These are phyloP conservation scores for Thecophora atra DNA, from an alignment of 2,888 invertebrate species.

Conservation along the genomic window DNA sequence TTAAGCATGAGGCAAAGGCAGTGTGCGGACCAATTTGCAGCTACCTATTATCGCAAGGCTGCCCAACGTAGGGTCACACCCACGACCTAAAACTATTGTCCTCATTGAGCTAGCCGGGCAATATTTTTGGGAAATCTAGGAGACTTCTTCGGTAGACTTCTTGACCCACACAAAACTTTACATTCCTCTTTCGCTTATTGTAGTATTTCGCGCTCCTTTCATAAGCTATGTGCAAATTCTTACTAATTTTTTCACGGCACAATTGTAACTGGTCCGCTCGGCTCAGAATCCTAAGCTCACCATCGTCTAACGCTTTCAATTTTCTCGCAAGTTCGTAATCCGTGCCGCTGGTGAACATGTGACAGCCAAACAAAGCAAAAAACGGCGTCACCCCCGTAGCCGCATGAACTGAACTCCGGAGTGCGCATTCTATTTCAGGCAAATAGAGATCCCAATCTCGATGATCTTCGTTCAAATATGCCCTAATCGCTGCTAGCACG, in stretches of 20 bases:
- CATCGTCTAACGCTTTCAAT: slow-evolving; percentile 23
- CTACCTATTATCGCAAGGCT: too few relatives aligned
- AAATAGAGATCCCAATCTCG: slow-evolving; percentile 41
- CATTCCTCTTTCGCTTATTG: slow-evolving; percentile 15
- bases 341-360: slow-evolving; percentile 25
- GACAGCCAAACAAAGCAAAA: slow-evolving; percentile 31
- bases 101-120: too few relatives aligned
- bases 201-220: slow-evolving; percentile 26
- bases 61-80: too few relatives aligned
- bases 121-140: slow-evolving; percentile 10
- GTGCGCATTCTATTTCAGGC: slow-evolving; percentile 38
- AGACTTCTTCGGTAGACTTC: slow-evolving; percentile 28
- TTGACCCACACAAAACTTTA: slow-evolving; percentile 14
- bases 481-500: slow-evolving; percentile 50
- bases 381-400: slow-evolving; percentile 38
- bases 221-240: slow-evolving; percentile 29
- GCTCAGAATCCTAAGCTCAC: background rate
- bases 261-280: background rate
- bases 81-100: too few relatives aligned
- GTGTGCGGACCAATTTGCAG: too few relatives aligned
- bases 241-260: background rate
- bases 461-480: slow-evolving; percentile 39
- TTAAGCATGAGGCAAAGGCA: too few relatives aligned
- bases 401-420: slow-evolving; percentile 37
- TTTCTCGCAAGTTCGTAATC: slow-evolving; percentile 33